These are phyloP conservation scores for Mormyrops attenuatus DNA, from an alignment of 2,797 vertebrate species.

Conservation along the genomic window DNA sequence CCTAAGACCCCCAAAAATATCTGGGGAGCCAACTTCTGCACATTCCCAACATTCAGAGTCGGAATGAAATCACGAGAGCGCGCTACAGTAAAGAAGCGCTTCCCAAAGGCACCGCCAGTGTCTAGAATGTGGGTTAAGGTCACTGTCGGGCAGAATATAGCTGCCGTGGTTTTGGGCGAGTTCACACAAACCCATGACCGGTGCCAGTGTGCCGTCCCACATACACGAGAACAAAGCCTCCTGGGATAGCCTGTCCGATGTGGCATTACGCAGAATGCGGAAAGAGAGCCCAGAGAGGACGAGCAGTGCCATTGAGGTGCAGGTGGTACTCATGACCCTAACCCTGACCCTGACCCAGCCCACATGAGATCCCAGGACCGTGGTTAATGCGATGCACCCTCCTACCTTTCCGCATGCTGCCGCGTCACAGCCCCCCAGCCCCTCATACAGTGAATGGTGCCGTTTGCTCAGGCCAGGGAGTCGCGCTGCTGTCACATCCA, in stretches of 20 bases:
- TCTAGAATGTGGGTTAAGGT: slow-evolving; percentile 44
- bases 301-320: not conserved
- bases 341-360: not conserved
- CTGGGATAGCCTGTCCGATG: not conserved
- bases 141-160: slow-evolving; percentile 33
- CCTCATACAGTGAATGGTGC: slow-evolving; percentile 64
- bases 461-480: slow-evolving; percentile 57
- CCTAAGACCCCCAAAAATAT: not conserved
- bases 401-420: slow-evolving; percentile 61
- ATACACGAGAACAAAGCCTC: not conserved
- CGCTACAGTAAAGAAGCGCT: not conserved
- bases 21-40: not conserved
- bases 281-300: not conserved
- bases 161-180: slow-evolving; percentile 4
- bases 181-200: not conserved
- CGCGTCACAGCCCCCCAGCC: slow-evolving; percentile 58
- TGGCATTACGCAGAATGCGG: not conserved
- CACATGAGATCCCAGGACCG: not conserved
- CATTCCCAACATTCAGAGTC: not conserved
- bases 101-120: not conserved
- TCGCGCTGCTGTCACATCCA: slow-evolving; percentile 28
- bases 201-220: not conserved
- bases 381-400: not conserved
- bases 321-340: not conserved
- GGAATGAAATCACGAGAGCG: not conserved